Evolutionary conservation across 2,888 invertebrate species (phyloP).

Genomic region (Rhagium mordax): DNA sequence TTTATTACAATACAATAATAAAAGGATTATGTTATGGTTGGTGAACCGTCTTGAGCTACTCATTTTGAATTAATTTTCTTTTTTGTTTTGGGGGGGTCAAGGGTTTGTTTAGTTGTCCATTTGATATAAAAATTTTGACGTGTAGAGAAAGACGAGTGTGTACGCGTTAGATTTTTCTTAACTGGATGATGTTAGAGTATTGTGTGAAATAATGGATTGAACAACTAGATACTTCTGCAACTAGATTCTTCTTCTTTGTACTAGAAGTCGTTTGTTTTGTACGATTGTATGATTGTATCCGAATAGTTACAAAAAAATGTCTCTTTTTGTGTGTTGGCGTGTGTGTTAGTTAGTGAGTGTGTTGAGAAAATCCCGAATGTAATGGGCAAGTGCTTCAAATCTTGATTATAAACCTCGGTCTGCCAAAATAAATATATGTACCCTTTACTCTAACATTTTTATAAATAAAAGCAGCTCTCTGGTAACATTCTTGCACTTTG

Average conservation of each 20-base stretch:
- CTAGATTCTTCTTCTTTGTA: constrained; percentile 60
- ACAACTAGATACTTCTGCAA: constrained; percentile 56
- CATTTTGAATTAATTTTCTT: constrained; percentile 27
- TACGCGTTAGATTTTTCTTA: constrained; percentile 62
- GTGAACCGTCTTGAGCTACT: constrained; percentile 7
- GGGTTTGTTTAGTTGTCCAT: constrained; percentile 36
- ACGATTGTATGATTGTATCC: constrained; percentile 56
- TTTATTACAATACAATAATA: no score
- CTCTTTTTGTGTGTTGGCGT: constrained; percentile 16
- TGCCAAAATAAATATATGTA: constrained; percentile 69
- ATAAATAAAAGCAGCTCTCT: constrained; percentile 68
- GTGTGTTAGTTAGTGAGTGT: constrained; percentile 43
- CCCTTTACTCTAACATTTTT: constrained; percentile 66
- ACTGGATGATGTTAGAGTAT: constrained; percentile 55
- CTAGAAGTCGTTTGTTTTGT: constrained; percentile 57
- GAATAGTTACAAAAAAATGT: constrained; percentile 14
- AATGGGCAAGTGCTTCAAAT: constrained; percentile 61
- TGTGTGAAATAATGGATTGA: constrained; percentile 70
- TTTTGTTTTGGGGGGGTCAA: constrained; percentile 51
- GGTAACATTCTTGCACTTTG: constrained; percentile 72
- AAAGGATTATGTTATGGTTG: background rate
- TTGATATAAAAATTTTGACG: constrained; percentile 30
- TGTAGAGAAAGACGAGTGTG: constrained; percentile 34
- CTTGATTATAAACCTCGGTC: constrained; percentile 31
- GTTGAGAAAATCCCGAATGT: constrained; percentile 59